These are phyloP conservation scores for Arvicanthis niloticus DNA, from an alignment of 2,113 vertebrate genomes.

Conservation along the genomic window DNA sequence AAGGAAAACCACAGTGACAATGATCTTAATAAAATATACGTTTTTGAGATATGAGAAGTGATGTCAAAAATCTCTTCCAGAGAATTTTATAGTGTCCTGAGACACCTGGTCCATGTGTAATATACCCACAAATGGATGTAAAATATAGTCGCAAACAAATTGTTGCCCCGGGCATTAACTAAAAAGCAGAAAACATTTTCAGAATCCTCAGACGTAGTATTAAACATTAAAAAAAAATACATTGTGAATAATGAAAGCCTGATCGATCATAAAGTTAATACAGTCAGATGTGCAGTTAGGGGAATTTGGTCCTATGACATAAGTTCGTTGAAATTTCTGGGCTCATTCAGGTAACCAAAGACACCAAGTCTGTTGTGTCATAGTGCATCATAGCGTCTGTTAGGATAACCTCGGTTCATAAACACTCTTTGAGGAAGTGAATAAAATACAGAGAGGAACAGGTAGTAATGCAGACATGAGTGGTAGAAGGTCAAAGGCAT, in stretches of 20 bases:
- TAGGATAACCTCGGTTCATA: not conserved
- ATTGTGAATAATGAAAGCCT: conserved; percentile 20
- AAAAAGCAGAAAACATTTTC: not conserved
- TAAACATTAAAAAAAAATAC: conserved; percentile 28
- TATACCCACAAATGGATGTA: not conserved
- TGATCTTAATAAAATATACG: not conserved
- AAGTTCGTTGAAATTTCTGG: not conserved
- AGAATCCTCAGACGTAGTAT: conserved; percentile 8
- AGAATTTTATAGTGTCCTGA: not conserved
- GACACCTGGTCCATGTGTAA: not conserved
- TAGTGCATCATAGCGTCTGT: not conserved
- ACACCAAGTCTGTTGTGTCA: not conserved
- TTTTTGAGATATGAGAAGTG: conserved; percentile 34
- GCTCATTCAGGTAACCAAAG: not conserved
- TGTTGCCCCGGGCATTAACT: not conserved
- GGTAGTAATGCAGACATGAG: not conserved
- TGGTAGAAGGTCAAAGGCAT: not conserved
- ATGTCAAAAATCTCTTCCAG: not conserved
- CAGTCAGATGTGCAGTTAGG: not conserved
- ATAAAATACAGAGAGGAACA: not conserved
- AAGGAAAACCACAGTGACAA: not conserved
- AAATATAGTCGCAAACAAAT: conserved; percentile 26
- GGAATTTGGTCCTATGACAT: not conserved
- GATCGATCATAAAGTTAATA: not conserved
- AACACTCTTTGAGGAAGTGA: not conserved